Evolutionary conservation across 2,113 vertebrate species (phyloP).

Genomic region (Pelodiscus sinensis): DNA sequence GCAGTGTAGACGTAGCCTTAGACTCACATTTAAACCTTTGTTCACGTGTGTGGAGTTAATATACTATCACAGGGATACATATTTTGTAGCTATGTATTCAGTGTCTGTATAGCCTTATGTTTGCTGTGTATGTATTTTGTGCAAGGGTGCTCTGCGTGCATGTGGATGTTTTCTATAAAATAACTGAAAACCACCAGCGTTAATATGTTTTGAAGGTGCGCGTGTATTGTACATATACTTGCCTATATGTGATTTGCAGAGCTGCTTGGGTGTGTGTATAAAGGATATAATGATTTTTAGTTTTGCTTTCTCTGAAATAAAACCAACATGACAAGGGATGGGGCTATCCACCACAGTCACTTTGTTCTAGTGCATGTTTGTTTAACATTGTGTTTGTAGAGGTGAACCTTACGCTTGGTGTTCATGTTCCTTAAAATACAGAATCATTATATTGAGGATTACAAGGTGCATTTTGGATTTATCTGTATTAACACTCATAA

Average conservation of each 20-base stretch:
- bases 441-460: neutral
- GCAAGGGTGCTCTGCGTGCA: neutral
- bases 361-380: neutral
- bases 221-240: neutral
- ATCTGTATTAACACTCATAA: neutral
- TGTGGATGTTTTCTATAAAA: accelerated
- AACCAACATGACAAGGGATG: neutral
- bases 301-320: neutral
- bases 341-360: neutral
- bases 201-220: neutral
- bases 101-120: neutral
- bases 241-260: neutral
- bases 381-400: neutral
- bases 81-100: neutral
- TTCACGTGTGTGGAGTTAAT: no score
- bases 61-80: neutral
- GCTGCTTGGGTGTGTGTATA: neutral
- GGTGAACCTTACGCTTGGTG: neutral
- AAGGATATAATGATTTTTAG: neutral
- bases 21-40: no score
- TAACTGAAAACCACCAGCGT: neutral
- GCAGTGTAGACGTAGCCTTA: no score
- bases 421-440: neutral
- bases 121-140: accelerated
- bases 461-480: neutral